Base-by-base conservation (phyloP, 2,888 invertebrate genomes). In the Therioaphis trifolii region DNA sequence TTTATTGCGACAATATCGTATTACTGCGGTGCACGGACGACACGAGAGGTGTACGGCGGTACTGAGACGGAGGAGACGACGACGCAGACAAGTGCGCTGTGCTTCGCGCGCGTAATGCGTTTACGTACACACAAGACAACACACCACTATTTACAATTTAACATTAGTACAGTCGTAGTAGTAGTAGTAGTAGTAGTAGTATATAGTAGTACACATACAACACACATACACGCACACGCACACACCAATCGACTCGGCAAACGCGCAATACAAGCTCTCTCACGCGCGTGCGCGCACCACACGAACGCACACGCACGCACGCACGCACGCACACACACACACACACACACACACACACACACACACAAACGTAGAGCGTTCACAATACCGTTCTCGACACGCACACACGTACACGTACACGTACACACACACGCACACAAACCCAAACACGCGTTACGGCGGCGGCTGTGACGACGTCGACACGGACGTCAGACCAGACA, bases 181-280 rank as follows among this genome's bases (percentile, higher is more conserved):
- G n/a, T n/a, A n/a, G n/a, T n/a, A n/a, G n/a, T n/a, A n/a, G n/a
- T n/a, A n/a, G n/a, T n/a, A n/a, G n/a, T n/a, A n/a, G n/a, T n/a
- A n/a, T n/a, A n/a, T n/a, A n/a, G n/a, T n/a, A n/a, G n/a, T n/a
- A n/a, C n/a, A n/a, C n/a, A n/a, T n/a, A n/a, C n/a, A n/a, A n/a
- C n/a, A n/a, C n/a, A n/a, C n/a, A n/a, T n/a, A n/a, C n/a, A n/a
- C n/a, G n/a, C n/a, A n/a, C n/a, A n/a, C n/a, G n/a, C 11, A 24
- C 71, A 52, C 85, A 84, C 84, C 85, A 80, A 75, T 84, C 82
- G 15, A 85, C 85, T 71, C 85, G 58, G 24, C 85, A 84, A 77
- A 76, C 71, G 77, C 84, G 84, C 80, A 82, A 80, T 82, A 72
- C 27, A 49, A 55, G 61, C 71, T 43, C 79, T 12, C 55, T 15